phyloP scores from a whole-genome alignment of 2,797 vertebrate species.

The Borostomias antarcticus region DNA sequence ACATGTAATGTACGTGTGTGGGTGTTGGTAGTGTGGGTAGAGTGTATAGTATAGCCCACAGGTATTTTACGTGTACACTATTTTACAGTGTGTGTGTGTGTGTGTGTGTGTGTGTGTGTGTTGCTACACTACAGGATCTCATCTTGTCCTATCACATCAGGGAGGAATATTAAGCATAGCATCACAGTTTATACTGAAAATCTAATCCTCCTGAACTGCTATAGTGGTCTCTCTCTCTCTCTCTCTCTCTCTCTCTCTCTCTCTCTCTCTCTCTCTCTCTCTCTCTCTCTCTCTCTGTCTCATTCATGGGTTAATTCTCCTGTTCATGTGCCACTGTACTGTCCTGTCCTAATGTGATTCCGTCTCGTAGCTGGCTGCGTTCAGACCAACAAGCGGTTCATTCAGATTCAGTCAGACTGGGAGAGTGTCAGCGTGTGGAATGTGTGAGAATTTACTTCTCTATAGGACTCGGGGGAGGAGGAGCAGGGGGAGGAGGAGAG shows the following conservation, averaged over 20 bases:
- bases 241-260: neutral
- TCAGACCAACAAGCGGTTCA: no score
- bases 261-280: neutral
- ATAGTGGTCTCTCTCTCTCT: neutral
- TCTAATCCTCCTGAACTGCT: no score
- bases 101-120: constrained; percentile 2
- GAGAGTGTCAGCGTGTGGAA: no score
- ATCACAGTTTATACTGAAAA: no score
- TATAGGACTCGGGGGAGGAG: constrained; percentile 5
- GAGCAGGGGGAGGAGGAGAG: neutral
- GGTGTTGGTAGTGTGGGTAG: neutral
- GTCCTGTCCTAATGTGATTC: no score
- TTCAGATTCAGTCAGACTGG: no score
- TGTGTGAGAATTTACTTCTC: no score
- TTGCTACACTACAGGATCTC: constrained; percentile 15
- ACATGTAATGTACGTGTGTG: constrained; percentile 13
- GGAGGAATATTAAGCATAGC: no score
- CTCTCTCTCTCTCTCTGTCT: constrained; percentile 14
- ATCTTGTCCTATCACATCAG: no score
- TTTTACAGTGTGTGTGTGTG: constrained; percentile 1
- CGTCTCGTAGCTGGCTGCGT: no score
- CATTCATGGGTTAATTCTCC: constrained; percentile 67
- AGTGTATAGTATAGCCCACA: no score
- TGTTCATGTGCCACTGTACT: constrained; percentile 61
- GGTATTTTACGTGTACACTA: no score